phyloP scores from a whole-genome alignment of 2,888 invertebrate species.

The Philopedon plagiatum region DNA sequence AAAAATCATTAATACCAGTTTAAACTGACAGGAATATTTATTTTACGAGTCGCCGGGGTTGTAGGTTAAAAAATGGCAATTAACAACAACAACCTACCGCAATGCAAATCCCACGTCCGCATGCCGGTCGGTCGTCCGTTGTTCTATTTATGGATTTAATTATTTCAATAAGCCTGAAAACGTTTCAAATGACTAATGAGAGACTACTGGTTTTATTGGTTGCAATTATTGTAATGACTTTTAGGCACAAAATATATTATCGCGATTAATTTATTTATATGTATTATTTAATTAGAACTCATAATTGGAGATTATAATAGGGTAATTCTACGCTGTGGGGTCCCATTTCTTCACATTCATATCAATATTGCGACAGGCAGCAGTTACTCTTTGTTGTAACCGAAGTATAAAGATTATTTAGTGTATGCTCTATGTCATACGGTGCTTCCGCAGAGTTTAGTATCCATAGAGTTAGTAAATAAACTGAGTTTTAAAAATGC shows the following conservation, averaged over 20 bases:
- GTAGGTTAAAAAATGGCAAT: slow-evolving; percentile 31
- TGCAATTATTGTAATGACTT: slow-evolving; percentile 7
- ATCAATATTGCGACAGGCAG: too few species aligned
- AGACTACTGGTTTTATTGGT: slow-evolving; percentile 30
- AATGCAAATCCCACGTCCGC: slow-evolving; percentile 40
- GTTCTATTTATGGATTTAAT: slow-evolving; percentile 39
- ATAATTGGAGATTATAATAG: too few species aligned
- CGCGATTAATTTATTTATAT: background rate
- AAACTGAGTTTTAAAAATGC: too few species aligned
- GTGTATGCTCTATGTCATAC: too few species aligned
- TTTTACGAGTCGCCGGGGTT: slow-evolving; percentile 10
- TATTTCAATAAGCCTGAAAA: slow-evolving; percentile 38
- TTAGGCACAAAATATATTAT: background rate
- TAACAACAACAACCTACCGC: slow-evolving; percentile 42
- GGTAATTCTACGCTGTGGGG: too few species aligned
- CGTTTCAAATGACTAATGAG: slow-evolving; percentile 37
- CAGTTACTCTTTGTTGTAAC: too few species aligned
- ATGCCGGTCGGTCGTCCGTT: slow-evolving; percentile 26
- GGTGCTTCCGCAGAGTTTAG: too few species aligned
- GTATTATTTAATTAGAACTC: background rate
- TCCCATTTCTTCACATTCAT: too few species aligned
- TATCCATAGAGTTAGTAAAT: too few species aligned
- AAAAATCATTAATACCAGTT: slow-evolving; percentile 18
- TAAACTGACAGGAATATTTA: slow-evolving; percentile 23
- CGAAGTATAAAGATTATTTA: too few species aligned